Evolutionary conservation across 2,888 invertebrate genomes (phyloP).

Genomic region (Napeogenes sylphis): DNA sequence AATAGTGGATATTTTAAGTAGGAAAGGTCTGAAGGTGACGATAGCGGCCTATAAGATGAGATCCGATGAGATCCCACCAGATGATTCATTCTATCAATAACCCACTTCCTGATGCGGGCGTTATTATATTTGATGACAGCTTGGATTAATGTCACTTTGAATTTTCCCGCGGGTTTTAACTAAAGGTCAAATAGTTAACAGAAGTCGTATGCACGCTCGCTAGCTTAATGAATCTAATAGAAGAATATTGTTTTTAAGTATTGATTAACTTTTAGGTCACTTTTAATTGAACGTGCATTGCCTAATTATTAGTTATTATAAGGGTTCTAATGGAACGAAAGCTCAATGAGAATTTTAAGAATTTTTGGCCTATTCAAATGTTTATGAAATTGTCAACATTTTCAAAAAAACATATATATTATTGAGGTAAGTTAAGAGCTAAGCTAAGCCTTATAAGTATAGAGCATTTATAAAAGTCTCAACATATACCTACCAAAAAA

Average conservation of each 20-base stretch:
- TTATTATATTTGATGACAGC: constrained; percentile 68
- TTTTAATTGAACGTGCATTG: too few relatives aligned
- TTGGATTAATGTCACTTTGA: constrained; percentile 57
- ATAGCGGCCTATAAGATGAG: constrained; percentile 36
- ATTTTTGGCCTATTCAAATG: too few relatives aligned
- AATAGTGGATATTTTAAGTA: background rate
- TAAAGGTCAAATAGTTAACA: constrained; percentile 70
- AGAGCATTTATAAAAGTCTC: too few relatives aligned
- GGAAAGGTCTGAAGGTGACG: constrained; percentile 31
- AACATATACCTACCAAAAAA: too few relatives aligned
- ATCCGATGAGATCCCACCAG: constrained; percentile 52
- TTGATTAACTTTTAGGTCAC: too few relatives aligned
- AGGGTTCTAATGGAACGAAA: too few relatives aligned
- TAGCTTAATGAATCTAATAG: constrained; percentile 64
- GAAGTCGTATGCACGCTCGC: constrained; percentile 46
- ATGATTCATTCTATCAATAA: constrained; percentile 62
- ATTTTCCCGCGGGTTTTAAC: constrained; percentile 65
- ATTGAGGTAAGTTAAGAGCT: too few relatives aligned
- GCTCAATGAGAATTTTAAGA: too few relatives aligned
- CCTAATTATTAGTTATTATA: too few relatives aligned
- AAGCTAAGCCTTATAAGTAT: too few relatives aligned
- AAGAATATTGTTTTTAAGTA: constrained; percentile 37
- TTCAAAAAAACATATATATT: too few relatives aligned
- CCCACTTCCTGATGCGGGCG: constrained; percentile 73
- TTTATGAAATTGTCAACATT: too few relatives aligned